phyloP scores from a whole-genome alignment of 92 coral and sea anemone genomes.

The Montipora capitata region DNA sequence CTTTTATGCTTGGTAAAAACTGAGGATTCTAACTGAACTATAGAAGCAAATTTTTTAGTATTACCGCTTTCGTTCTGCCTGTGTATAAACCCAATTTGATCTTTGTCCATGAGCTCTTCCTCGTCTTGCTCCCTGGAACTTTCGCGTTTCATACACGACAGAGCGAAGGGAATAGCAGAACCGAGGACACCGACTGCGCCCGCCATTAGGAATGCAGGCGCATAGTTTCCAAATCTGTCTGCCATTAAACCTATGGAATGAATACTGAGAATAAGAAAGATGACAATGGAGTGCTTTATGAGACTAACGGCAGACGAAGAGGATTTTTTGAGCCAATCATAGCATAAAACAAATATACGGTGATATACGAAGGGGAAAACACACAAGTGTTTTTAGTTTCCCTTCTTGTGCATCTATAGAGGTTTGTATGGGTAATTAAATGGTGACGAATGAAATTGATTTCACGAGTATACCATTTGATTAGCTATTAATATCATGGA shows the following conservation, averaged over 20 bases:
- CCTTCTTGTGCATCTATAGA: no score
- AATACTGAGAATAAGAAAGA: neutral
- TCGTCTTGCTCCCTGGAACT: neutral
- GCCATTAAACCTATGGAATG: conserved; percentile 32
- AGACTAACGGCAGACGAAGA: no score
- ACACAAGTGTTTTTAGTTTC: no score
- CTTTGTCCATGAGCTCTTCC: conserved; percentile 51
- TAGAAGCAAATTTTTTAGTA: neutral
- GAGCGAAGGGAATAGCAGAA: conserved; percentile 38
- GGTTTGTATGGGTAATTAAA: no score
- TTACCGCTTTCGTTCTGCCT: neutral
- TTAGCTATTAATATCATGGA: no score
- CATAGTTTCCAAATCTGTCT: conserved; percentile 38
- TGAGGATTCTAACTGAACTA: neutral
- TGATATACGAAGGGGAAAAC: no score
- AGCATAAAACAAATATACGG: no score
- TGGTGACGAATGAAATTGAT: no score
- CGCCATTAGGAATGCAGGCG: conserved; percentile 22
- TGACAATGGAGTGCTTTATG: no score
- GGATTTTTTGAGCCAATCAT: neutral
- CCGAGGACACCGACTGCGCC: conserved; percentile 28
- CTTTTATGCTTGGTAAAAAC: conserved; percentile 3
- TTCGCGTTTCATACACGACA: neutral
- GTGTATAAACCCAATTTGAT: neutral
- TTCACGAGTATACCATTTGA: no score